phyloP scores from a whole-genome alignment of 2,113 vertebrate species.

The Hipposideros armiger region DNA sequence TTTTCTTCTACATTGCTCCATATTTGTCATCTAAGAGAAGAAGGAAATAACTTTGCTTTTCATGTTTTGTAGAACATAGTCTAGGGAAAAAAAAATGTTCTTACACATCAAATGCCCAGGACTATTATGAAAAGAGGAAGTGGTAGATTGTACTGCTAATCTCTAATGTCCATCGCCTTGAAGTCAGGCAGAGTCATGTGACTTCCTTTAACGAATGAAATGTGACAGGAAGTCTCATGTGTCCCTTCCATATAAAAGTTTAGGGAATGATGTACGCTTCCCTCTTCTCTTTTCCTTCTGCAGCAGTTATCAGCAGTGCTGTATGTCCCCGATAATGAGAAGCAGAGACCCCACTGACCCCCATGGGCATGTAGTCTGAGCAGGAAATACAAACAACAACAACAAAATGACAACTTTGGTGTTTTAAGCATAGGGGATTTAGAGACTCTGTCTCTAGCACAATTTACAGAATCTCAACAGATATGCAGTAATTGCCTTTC shows the following conservation, averaged over 20 bases:
- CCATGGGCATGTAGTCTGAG: background rate
- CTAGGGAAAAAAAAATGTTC: background rate
- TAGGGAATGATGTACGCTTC: background rate
- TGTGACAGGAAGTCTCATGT: rapidly evolving
- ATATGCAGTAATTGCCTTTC: background rate
- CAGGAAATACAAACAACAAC: background rate
- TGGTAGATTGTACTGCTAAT: background rate
- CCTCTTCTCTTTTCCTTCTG: background rate
- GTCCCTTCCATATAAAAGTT: background rate
- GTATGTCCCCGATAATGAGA: background rate
- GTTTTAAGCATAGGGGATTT: background rate
- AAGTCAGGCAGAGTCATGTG: background rate
- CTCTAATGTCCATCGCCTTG: background rate
- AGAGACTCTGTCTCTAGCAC: background rate
- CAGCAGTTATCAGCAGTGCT: background rate
- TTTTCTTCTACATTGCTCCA: background rate
- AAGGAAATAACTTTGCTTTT: background rate
- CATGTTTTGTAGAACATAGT: background rate
- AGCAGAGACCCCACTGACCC: background rate
- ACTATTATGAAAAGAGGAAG: background rate
- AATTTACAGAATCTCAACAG: background rate
- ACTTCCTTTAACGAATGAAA: slow-evolving; percentile 3
- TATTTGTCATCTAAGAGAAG: background rate
- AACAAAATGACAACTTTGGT: background rate
- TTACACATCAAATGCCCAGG: background rate